Percentiles rank a stretch among this genome's conserved stretches.
These are phyloP conservation scores for Ceratothoa steindachneri DNA, from an alignment of 2,888 invertebrate species.

Conservation along the genomic window DNA sequence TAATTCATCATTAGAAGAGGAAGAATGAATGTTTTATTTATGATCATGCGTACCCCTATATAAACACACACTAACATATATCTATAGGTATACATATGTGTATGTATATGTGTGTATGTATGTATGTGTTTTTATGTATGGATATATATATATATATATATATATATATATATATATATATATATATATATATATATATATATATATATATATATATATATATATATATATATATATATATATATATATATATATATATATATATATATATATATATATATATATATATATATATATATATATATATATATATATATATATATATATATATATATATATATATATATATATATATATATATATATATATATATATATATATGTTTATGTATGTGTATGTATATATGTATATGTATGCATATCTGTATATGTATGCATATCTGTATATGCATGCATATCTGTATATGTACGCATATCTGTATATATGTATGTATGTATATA, in stretches of 20 bases:
- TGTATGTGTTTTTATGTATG: neutral
- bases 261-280: no score
- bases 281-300: no score
- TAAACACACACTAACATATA: neutral
- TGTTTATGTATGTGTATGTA: neutral
- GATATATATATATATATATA: neutral
- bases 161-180: conserved; percentile 12
- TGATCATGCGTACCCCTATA: neutral
- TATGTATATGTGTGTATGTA: neutral
- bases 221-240: neutral
- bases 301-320: neutral
- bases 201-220: conserved; percentile 12
- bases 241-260: neutral
- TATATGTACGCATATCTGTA: neutral
- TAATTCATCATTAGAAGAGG: no score
- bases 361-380: neutral
- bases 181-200: conserved; percentile 10
- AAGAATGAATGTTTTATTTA: no score
- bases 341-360: neutral
- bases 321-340: neutral
- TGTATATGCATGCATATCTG: neutral
- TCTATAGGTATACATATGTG: neutral
- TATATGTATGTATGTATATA: neutral
- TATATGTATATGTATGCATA: conserved; percentile 3
- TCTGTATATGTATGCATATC: neutral